Conservation (phyloP, 1,140 invertebrate genomes). For the Helicoverpa zea region DNA sequence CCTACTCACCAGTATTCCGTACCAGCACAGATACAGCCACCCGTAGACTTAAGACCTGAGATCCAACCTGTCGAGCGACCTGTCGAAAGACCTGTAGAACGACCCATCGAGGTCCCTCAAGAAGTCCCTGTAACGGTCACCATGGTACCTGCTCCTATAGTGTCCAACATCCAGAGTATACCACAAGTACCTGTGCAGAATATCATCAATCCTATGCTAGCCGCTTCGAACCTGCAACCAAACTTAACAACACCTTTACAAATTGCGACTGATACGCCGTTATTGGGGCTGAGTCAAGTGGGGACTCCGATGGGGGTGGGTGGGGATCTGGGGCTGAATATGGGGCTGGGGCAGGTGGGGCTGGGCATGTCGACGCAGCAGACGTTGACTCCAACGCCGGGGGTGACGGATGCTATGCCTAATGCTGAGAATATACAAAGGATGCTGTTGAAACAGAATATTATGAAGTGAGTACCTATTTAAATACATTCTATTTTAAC, state of each 20-base stretch:
- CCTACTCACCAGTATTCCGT: slow-evolving; percentile 76
- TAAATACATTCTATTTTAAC: too few species aligned
- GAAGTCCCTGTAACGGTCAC: slow-evolving; percentile 50
- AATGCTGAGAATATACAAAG: slow-evolving; percentile 83
- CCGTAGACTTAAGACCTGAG: slow-evolving; percentile 46
- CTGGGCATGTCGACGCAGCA: slow-evolving; percentile 61
- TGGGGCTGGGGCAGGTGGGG: slow-evolving; percentile 60
- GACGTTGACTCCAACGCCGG: slow-evolving; percentile 64
- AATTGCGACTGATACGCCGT: slow-evolving; percentile 77
- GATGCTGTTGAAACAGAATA: slow-evolving; percentile 85
- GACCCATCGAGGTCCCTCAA: slow-evolving; percentile 36
- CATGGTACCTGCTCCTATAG: slow-evolving; percentile 54
- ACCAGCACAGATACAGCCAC: slow-evolving; percentile 58
- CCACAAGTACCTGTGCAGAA: slow-evolving; percentile 62
- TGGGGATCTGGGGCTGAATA: slow-evolving; percentile 61
- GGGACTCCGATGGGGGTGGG: slow-evolving; percentile 71
- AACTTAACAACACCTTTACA: slow-evolving; percentile 76
- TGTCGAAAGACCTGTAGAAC: slow-evolving; percentile 16
- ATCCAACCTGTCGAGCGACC: slow-evolving; percentile 37
- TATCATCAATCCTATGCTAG: slow-evolving; percentile 62
- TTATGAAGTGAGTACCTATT: slow-evolving; percentile 82
- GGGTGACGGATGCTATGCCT: slow-evolving; percentile 66
- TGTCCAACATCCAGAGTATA: slow-evolving; percentile 50
- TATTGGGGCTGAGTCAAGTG: slow-evolving; percentile 76
- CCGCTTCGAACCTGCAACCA: slow-evolving; percentile 64